Evolutionary conservation across 2,888 invertebrate species (phyloP).

Genomic region (Ochlodes sylvanus): DNA sequence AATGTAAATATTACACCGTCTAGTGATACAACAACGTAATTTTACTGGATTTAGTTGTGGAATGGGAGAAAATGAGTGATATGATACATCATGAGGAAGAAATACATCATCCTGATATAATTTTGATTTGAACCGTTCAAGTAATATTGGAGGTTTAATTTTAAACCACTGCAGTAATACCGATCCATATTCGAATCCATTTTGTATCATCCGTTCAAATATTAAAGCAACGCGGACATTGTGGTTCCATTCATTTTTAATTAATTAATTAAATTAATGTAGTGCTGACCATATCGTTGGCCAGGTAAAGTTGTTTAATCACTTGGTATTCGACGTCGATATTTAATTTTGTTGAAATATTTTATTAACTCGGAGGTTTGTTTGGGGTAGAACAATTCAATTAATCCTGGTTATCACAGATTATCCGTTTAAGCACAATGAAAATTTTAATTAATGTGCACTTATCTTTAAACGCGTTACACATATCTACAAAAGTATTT

Average conservation of each 20-base stretch:
- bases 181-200: constrained; percentile 13
- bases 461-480: too few relatives aligned
- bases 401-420: not conserved
- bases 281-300: constrained; percentile 26
- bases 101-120: too few relatives aligned
- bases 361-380: constrained; percentile 15
- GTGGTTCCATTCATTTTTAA: constrained; percentile 36
- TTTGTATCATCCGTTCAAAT: constrained; percentile 26
- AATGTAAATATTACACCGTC: too few relatives aligned
- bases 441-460: too few relatives aligned
- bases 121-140: too few relatives aligned
- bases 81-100: too few relatives aligned
- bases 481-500: too few relatives aligned
- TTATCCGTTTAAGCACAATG: not conserved
- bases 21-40: too few relatives aligned
- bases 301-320: constrained; percentile 35
- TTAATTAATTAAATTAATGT: constrained; percentile 31
- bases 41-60: too few relatives aligned
- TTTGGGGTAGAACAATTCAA: constrained; percentile 5
- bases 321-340: constrained; percentile 15
- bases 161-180: constrained; percentile 7
- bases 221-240: constrained; percentile 21
- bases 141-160: not conserved
- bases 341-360: constrained; percentile 25
- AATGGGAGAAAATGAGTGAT: too few relatives aligned